phyloP scores from a whole-genome alignment of 2,113 vertebrate species.

The Heterochromis multidens region DNA sequence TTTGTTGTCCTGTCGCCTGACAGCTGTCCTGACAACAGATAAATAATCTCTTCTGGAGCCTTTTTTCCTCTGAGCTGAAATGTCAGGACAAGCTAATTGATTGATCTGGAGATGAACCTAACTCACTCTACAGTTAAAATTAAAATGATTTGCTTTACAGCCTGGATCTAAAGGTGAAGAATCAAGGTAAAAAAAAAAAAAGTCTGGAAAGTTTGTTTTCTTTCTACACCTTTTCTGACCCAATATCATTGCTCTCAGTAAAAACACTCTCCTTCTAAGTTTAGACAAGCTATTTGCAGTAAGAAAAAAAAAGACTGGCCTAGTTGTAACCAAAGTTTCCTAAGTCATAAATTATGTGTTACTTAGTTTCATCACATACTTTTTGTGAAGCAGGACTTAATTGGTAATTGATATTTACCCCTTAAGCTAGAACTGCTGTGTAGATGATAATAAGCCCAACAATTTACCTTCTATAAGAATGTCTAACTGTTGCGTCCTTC shows the following conservation, averaged over 20 bases:
- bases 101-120: not conserved
- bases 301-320: no score
- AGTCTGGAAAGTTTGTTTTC: not conserved
- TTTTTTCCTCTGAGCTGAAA: not conserved
- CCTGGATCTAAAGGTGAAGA: not conserved
- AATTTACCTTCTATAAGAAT: no score
- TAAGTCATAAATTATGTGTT: no score
- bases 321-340: no score
- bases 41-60: slow-evolving; percentile 16
- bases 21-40: slow-evolving; percentile 9
- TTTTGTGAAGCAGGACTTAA: no score
- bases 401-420: not conserved
- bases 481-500: no score
- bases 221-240: not conserved
- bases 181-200: not conserved
- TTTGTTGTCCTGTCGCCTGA: slow-evolving; percentile 21
- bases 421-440: not conserved
- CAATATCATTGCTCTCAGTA: no score
- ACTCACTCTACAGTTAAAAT: not conserved
- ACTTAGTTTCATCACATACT: no score
- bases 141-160: not conserved
- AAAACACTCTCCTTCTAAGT: no score
- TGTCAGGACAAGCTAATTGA: not conserved
- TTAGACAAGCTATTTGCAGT: no score
- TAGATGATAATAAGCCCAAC: no score